phyloP scores from a whole-genome alignment of 2,797 vertebrate genomes.

The Notamacropus eugenii region DNA sequence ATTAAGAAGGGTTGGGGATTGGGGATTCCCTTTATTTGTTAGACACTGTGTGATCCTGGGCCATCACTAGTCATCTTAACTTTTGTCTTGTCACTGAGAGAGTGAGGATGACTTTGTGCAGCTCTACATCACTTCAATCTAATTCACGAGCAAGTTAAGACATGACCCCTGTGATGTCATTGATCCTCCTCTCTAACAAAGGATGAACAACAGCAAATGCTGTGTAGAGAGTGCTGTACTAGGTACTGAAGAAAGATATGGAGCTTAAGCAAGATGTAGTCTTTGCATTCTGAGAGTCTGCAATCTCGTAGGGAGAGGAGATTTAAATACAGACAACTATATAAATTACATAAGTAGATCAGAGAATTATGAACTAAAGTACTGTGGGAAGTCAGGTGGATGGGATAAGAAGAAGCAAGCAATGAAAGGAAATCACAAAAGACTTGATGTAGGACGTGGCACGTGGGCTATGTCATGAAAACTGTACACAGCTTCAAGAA shows the following conservation, averaged over 20 bases:
- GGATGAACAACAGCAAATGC: background rate
- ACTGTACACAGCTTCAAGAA: background rate
- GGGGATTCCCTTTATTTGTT: background rate
- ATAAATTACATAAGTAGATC: background rate
- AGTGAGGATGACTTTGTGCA: background rate
- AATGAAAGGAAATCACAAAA: background rate
- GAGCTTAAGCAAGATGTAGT: background rate
- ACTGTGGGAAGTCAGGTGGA: background rate
- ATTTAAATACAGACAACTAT: background rate
- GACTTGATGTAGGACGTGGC: background rate
- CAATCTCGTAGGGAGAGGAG: background rate
- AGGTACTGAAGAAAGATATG: background rate
- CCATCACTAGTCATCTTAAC: background rate
- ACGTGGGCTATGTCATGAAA: background rate
- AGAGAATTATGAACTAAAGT: background rate
- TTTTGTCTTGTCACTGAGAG: background rate
- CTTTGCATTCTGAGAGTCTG: background rate
- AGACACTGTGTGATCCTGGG: background rate
- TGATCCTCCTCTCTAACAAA: background rate
- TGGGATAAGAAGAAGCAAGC: background rate
- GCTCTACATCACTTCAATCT: background rate
- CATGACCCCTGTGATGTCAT: background rate
- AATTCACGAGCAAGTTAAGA: background rate
- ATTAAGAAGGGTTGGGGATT: background rate
- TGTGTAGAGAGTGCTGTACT: background rate